phyloP scores from a whole-genome alignment of 2,888 invertebrate species.

The Ophion costatus region DNA sequence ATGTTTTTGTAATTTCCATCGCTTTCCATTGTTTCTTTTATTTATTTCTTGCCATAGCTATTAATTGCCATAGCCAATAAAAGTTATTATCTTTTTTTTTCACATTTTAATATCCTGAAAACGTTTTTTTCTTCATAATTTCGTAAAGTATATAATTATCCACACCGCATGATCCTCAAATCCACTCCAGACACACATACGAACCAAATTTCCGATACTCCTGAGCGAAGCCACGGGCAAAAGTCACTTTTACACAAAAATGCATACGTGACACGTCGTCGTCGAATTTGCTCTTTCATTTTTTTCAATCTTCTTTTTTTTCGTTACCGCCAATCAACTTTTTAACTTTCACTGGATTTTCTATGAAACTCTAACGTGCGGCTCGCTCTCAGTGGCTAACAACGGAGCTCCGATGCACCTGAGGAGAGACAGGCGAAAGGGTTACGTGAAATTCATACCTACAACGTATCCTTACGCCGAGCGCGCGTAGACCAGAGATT shows the following conservation, averaged over 20 bases:
- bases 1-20: too few species aligned
- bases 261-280: slow-evolving; percentile 41
- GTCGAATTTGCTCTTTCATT: slow-evolving; percentile 28
- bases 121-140: too few species aligned
- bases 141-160: too few species aligned
- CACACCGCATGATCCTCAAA: background rate
- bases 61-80: too few species aligned
- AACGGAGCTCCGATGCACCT: slow-evolving; percentile 37
- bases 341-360: slow-evolving; percentile 60
- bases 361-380: slow-evolving; percentile 41
- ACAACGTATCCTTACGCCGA: slow-evolving; percentile 4
- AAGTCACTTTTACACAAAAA: slow-evolving; percentile 44
- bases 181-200: background rate
- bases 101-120: too few species aligned
- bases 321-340: slow-evolving; percentile 4
- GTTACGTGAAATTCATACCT: slow-evolving; percentile 60
- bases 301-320: background rate
- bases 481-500: slow-evolving; percentile 18
- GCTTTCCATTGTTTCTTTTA: too few species aligned
- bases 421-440: slow-evolving; percentile 57
- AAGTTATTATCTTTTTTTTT: too few species aligned
- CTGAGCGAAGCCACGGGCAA: background rate
- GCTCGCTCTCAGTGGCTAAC: slow-evolving; percentile 19
- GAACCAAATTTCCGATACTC: background rate
- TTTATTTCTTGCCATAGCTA: too few species aligned